Evolutionary conservation across 2,797 vertebrate genomes (phyloP).

Genomic region (Sebastiscus tertius): DNA sequence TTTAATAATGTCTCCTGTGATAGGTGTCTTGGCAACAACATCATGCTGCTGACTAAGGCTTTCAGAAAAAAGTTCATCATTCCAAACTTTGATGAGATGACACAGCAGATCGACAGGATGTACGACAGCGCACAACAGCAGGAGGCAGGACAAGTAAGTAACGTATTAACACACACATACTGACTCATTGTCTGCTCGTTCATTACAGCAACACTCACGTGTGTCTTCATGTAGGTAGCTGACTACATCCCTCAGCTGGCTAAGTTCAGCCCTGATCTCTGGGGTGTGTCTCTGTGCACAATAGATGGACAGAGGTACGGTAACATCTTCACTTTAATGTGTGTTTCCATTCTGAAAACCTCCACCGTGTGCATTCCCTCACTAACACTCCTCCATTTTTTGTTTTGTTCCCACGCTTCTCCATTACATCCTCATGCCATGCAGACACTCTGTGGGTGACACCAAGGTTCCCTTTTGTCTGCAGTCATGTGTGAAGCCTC

Average conservation of each 20-base stretch:
- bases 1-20: not conserved
- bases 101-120: constrained; percentile 84
- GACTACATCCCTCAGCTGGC: constrained; percentile 94
- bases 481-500: constrained; percentile 93
- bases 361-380: constrained; percentile 7
- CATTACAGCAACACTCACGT: not conserved
- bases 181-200: not conserved
- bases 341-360: constrained; percentile 23
- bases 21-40: constrained; percentile 90
- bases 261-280: constrained; percentile 90
- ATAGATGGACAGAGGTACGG: constrained; percentile 90
- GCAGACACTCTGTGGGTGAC: constrained; percentile 90
- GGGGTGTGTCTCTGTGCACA: constrained; percentile 92
- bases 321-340: constrained; percentile 37
- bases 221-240: constrained; percentile 82
- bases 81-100: constrained; percentile 89
- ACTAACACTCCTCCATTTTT: constrained; percentile 27
- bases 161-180: not conserved
- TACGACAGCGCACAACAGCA: constrained; percentile 81
- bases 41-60: constrained; percentile 90
- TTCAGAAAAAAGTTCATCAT: constrained; percentile 93
- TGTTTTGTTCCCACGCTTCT: constrained; percentile 14
- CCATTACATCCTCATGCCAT: constrained; percentile 21
- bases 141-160: constrained; percentile 83
- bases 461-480: constrained; percentile 92